A percentile compares a stretch with the other conserved stretches of the same genome.
Evolutionary conservation across 1,140 invertebrate species (phyloP).

Genomic region (Capitella teleta): DNA sequence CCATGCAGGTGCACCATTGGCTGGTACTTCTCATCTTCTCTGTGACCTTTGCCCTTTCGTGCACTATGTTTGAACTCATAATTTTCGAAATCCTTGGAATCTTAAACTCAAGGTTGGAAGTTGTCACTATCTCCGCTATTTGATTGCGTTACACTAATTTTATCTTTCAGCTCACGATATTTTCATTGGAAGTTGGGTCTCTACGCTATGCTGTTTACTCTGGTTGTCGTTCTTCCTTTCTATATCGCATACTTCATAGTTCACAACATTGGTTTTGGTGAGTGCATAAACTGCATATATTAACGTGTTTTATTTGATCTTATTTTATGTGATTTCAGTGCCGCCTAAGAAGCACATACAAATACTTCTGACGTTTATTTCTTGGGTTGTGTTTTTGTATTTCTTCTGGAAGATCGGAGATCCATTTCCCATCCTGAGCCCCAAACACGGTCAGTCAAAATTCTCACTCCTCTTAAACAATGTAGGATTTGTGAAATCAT

Average conservation of each 20-base stretch:
- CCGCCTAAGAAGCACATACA: constrained; percentile 38
- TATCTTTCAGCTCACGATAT: constrained; percentile 70
- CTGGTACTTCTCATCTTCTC: constrained; percentile 94
- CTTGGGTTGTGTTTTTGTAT: constrained; percentile 87
- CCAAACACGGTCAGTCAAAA: constrained; percentile 66
- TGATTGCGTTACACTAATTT: too few species aligned
- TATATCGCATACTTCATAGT: constrained; percentile 93
- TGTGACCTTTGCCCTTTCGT: constrained; percentile 89
- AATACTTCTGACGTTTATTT: constrained; percentile 64
- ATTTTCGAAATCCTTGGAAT: constrained; percentile 98
- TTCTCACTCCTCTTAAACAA: too few species aligned
- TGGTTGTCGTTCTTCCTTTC: constrained; percentile 92
- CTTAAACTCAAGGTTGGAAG: constrained; percentile 61
- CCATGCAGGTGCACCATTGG: constrained; percentile 65
- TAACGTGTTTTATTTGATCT: neutral
- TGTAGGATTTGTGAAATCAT: too few species aligned
- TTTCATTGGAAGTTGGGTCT: constrained; percentile 91
- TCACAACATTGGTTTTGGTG: constrained; percentile 80
- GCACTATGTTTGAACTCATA: constrained; percentile 98
- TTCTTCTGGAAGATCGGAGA: constrained; percentile 99
- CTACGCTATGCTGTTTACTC: constrained; percentile 82
- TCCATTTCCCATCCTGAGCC: constrained; percentile 93
- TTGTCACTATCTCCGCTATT: neutral
- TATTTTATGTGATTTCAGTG: constrained; percentile 49
- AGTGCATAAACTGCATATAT: constrained; percentile 34